Evolutionary conservation across 2,797 vertebrate genomes (phyloP).

Genomic region (Chaenodraco wilsoni): DNA sequence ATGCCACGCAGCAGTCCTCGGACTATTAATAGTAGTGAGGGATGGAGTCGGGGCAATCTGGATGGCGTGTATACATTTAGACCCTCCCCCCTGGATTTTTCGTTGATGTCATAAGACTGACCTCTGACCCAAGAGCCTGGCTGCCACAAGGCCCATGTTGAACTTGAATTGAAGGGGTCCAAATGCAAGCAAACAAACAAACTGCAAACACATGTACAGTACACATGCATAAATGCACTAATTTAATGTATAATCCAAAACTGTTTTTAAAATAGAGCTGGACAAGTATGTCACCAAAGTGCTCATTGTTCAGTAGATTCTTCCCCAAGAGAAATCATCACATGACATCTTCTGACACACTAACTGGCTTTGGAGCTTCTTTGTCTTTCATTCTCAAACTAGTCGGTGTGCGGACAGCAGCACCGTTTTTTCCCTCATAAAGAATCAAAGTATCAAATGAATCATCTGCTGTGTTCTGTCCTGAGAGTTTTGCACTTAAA

Average conservation of each 20-base stretch:
- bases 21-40: constrained; percentile 79
- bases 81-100: constrained; percentile 74
- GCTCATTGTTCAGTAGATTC: background rate
- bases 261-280: constrained; percentile 1
- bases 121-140: constrained; percentile 77
- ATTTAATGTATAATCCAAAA: constrained; percentile 2
- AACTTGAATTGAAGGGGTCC: constrained; percentile 68
- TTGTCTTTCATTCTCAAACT: constrained; percentile 2
- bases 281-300: background rate
- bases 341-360: constrained; percentile 16
- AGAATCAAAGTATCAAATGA: background rate
- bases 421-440: background rate
- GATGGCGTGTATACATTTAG: constrained; percentile 78
- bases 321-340: background rate
- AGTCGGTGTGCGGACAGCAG: background rate
- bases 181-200: background rate
- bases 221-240: background rate
- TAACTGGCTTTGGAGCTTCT: constrained; percentile 6
- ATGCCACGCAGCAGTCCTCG: constrained; percentile 74
- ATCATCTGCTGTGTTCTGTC: background rate
- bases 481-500: background rate
- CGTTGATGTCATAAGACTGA: constrained; percentile 76
- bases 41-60: constrained; percentile 66
- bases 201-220: background rate
- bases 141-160: constrained; percentile 56